phyloP scores from a whole-genome alignment of 2,888 invertebrate genomes.

The Drosophila koepferae region DNA sequence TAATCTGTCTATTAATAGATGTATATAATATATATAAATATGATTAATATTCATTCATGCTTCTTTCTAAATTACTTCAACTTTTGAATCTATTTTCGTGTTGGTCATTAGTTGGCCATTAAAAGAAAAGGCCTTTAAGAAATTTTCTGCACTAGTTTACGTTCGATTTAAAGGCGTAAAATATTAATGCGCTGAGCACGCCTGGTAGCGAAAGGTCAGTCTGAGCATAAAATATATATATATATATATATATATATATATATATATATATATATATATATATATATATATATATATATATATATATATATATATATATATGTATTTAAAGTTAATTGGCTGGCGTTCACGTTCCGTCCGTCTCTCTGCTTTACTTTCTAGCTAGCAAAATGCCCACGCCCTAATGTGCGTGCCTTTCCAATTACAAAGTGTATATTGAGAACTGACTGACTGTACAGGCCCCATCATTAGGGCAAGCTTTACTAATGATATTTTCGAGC shows the following conservation, averaged over 20 bases:
- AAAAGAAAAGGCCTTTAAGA: slow-evolving; percentile 46
- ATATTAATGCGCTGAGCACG: slow-evolving; percentile 73
- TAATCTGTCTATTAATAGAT: neutral
- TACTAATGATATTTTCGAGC: slow-evolving; percentile 64
- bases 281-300: neutral
- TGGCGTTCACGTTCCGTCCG: slow-evolving; percentile 8
- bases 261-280: neutral
- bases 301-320: neutral
- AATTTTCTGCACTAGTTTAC: slow-evolving; percentile 70
- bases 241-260: too few species aligned
- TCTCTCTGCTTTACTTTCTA: slow-evolving; percentile 62
- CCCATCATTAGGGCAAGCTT: slow-evolving; percentile 69
- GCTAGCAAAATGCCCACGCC: slow-evolving; percentile 71
- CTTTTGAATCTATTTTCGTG: slow-evolving; percentile 12
- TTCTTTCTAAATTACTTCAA: neutral
- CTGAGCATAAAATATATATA: neutral
- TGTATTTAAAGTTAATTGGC: slow-evolving; percentile 58
- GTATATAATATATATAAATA: neutral
- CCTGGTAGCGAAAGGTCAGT: slow-evolving; percentile 64
- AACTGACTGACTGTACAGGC: slow-evolving; percentile 3
- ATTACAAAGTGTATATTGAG: slow-evolving; percentile 48
- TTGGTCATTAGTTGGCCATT: slow-evolving; percentile 43
- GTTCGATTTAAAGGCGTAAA: slow-evolving; percentile 74
- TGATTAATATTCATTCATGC: neutral
- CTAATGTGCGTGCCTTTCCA: slow-evolving; percentile 80